A percentile compares a stretch with the other conserved stretches of the same genome.
phyloP scores from a whole-genome alignment of 92 coral and sea anemone species.

The Micromussa lordhowensis region DNA sequence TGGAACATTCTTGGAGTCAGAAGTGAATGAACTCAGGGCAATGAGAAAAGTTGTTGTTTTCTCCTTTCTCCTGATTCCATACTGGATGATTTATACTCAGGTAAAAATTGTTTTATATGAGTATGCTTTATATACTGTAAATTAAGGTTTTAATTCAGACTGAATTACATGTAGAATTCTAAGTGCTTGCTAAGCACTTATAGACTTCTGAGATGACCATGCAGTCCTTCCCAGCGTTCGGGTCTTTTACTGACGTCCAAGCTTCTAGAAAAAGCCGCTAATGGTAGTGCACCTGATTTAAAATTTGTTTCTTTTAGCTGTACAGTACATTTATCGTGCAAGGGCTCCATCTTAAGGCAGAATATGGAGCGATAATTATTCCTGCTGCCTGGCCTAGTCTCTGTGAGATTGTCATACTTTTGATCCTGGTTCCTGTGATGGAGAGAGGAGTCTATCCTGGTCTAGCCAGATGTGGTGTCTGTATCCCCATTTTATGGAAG shows the following conservation, averaged over 20 bases:
- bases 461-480: slow-evolving; percentile 59
- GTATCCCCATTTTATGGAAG: slow-evolving; percentile 76
- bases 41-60: slow-evolving; percentile 78
- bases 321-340: slow-evolving; percentile 90
- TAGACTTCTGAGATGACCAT: too few relatives aligned
- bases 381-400: slow-evolving; percentile 96
- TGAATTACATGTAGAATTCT: too few relatives aligned
- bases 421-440: slow-evolving; percentile 82
- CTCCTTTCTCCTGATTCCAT: slow-evolving; percentile 83
- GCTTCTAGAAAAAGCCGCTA: too few relatives aligned
- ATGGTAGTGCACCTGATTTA: too few relatives aligned
- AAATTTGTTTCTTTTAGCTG: slow-evolving; percentile 59
- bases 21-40: slow-evolving; percentile 84
- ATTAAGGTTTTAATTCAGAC: too few relatives aligned
- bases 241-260: too few relatives aligned
- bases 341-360: slow-evolving; percentile 85
- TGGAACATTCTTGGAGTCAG: slow-evolving; percentile 92
- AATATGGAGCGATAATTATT: slow-evolving; percentile 55
- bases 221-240: too few relatives aligned
- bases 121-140: too few relatives aligned
- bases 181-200: too few relatives aligned
- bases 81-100: slow-evolving; percentile 94
- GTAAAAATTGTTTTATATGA: slow-evolving; percentile 17
- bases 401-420: slow-evolving; percentile 73
- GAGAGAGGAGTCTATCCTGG: slow-evolving; percentile 84